Percentiles rank a stretch among this genome's conserved stretches.
phyloP scores from a whole-genome alignment of 2,888 invertebrate species.

The Polylopha cassiicola region DNA sequence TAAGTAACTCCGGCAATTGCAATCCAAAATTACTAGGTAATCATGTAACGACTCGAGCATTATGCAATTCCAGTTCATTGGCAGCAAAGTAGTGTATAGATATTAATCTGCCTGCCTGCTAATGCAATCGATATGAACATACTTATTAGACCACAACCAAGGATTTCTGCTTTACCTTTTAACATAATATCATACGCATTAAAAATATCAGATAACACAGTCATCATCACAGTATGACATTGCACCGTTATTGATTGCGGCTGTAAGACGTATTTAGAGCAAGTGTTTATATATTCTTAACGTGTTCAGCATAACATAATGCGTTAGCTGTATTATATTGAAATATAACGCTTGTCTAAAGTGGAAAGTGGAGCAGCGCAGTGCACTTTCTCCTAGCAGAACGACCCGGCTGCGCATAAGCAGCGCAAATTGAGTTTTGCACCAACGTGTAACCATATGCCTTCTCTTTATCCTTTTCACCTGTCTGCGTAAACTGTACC shows the following conservation, averaged over 20 bases:
- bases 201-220: conserved; percentile 43
- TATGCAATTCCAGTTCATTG: conserved; percentile 22
- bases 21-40: conserved; percentile 13
- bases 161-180: conserved; percentile 50
- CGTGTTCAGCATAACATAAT: conserved; percentile 21
- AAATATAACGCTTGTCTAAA: conserved; percentile 46
- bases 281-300: conserved; percentile 12
- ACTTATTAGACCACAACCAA: conserved; percentile 50
- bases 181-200: conserved; percentile 34
- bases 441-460: conserved; percentile 32
- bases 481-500: conserved; percentile 31
- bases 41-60: conserved; percentile 13
- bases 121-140: conserved; percentile 23
- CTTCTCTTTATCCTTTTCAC: conserved; percentile 36
- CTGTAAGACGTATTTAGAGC: conserved; percentile 10
- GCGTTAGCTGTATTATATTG: conserved; percentile 29
- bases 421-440: conserved; percentile 54
- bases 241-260: conserved; percentile 25
- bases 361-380: conserved; percentile 64
- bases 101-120: conserved; percentile 17
- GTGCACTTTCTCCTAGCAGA: conserved; percentile 66
- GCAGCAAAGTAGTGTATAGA: conserved; percentile 18
- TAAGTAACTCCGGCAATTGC: conserved; percentile 18
- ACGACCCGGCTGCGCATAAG: conserved; percentile 49
- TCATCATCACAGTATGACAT: conserved; percentile 29